A percentile compares a stretch with the other conserved stretches of the same genome.
phyloP scores from a whole-genome alignment of 1,140 invertebrate species.

The Artemia franciscana region DNA sequence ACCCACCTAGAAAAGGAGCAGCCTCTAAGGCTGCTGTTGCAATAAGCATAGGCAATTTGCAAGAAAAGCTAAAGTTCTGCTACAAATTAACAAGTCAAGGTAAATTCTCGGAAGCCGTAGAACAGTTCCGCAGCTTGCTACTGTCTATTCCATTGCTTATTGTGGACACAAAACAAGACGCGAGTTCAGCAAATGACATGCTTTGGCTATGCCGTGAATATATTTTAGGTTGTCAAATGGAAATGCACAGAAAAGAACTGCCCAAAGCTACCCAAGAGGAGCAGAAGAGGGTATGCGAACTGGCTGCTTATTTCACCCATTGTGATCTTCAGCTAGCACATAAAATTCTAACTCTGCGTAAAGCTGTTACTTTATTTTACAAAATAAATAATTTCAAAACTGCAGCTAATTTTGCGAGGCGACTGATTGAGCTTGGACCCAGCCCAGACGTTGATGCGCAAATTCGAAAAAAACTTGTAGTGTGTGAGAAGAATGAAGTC shows the following conservation, averaged over 20 bases:
- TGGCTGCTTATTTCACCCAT: conserved; percentile 98
- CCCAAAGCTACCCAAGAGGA: conserved; percentile 68
- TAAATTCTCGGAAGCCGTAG: conserved; percentile 81
- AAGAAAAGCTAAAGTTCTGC: conserved; percentile 53
- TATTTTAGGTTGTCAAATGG: conserved; percentile 77
- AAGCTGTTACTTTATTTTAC: conserved; percentile 92
- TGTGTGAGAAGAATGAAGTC: conserved; percentile 70
- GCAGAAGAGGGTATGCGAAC: conserved; percentile 74
- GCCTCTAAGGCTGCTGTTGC: conserved; percentile 69
- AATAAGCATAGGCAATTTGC: conserved; percentile 47
- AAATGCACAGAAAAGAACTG: conserved; percentile 66
- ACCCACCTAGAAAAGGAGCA: conserved; percentile 63
- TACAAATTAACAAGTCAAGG: conserved; percentile 93
- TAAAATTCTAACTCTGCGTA: conserved; percentile 80
- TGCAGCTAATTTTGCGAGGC: conserved; percentile 73
- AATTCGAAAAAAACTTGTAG: conserved; percentile 73
- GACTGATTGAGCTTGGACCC: conserved; percentile 80
- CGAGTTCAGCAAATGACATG: conserved; percentile 73
- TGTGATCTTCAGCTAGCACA: conserved; percentile 87
- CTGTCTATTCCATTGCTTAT: conserved; percentile 68
- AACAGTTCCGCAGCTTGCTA: conserved; percentile 61
- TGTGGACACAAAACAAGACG: conserved; percentile 72
- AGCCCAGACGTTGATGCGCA: conserved; percentile 79
- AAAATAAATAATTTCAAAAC: conserved; percentile 93
- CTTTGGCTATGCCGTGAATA: conserved; percentile 86